A percentile compares a stretch with the other conserved stretches of the same genome.
Evolutionary conservation across 2,797 vertebrate genomes (phyloP).

Genomic region (Selene dorsalis): DNA sequence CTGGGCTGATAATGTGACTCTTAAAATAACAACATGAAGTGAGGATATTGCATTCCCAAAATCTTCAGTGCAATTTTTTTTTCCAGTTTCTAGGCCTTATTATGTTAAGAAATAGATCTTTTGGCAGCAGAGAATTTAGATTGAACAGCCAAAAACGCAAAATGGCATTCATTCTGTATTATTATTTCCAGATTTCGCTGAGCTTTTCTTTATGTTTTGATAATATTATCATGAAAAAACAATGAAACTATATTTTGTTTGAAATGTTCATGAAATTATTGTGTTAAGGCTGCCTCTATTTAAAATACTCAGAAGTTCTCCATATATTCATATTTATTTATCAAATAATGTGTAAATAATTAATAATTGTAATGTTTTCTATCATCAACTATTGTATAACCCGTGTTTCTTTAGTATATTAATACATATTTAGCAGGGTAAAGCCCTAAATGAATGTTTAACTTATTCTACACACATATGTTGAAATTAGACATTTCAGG

Average conservation of each 20-base stretch:
- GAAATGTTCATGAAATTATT: background rate
- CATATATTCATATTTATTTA: background rate
- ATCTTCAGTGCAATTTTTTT: background rate
- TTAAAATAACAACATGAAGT: background rate
- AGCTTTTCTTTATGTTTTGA: background rate
- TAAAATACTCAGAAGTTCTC: background rate
- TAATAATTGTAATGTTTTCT: background rate
- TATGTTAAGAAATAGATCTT: slow-evolving; percentile 9
- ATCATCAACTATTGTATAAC: background rate
- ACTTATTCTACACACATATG: background rate
- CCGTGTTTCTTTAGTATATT: background rate
- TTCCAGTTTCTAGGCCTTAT: slow-evolving; percentile 21
- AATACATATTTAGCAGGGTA: slow-evolving; percentile 4
- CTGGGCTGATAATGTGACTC: background rate
- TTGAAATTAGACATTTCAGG: background rate
- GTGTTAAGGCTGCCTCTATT: background rate
- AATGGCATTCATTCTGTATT: background rate
- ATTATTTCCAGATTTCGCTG: slow-evolving; percentile 16
- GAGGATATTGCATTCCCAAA: background rate
- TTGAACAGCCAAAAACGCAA: background rate
- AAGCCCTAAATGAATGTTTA: slow-evolving; percentile 2
- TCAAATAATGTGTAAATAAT: background rate
- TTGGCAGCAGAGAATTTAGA: background rate
- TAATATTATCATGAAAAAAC: slow-evolving; percentile 4
- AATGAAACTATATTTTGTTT: slow-evolving; percentile 6